Percentiles rank a stretch among this genome's conserved stretches.
Evolutionary conservation across 1,140 invertebrate genomes (phyloP).

Genomic region (Zaprionus nigranus): DNA sequence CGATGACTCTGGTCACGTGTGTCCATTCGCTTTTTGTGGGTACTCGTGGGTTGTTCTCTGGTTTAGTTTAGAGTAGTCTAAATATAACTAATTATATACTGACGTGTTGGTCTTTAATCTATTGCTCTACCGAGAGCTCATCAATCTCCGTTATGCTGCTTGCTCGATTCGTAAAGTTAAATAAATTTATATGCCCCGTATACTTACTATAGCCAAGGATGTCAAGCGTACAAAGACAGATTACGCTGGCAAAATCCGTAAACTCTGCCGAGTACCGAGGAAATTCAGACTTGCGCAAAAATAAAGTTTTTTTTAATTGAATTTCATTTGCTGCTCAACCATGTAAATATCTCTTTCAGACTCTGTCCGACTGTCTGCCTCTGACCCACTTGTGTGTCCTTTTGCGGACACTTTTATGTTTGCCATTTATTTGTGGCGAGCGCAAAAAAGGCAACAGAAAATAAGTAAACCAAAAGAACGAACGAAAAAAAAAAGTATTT

Average conservation of each 20-base stretch:
- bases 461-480: slow-evolving; percentile 12
- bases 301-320: slow-evolving; percentile 43
- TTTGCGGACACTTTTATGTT: slow-evolving; percentile 33
- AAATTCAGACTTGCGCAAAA: slow-evolving; percentile 24
- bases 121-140: neutral
- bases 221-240: neutral
- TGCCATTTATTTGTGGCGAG: slow-evolving; percentile 40
- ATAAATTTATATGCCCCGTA: neutral
- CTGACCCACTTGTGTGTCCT: slow-evolving; percentile 32
- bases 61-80: neutral
- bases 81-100: neutral
- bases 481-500: slow-evolving; percentile 17
- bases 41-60: neutral
- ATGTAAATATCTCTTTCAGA: slow-evolving; percentile 34
- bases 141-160: neutral
- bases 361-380: neutral
- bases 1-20: slow-evolving; percentile 16
- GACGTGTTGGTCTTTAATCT: neutral
- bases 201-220: neutral
- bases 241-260: slow-evolving; percentile 5
- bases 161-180: neutral
- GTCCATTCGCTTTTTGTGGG: neutral
- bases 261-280: neutral
- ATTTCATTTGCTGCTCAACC: slow-evolving; percentile 39
- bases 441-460: slow-evolving; percentile 22